phyloP scores from a whole-genome alignment of 2,113 vertebrate species.

The Edolisoma coerulescens region DNA sequence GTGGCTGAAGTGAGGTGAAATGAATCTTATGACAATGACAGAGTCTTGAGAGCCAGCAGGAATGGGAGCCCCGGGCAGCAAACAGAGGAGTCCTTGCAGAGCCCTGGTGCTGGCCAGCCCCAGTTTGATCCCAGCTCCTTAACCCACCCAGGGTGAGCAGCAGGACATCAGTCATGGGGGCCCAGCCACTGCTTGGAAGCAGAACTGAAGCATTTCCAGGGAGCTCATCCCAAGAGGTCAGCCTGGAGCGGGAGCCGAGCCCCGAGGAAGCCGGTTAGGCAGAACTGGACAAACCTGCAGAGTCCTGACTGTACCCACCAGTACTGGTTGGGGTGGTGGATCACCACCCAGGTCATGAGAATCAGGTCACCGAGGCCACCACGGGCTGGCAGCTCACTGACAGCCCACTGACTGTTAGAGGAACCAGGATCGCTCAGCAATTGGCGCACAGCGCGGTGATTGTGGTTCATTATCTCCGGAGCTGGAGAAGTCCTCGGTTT shows the following conservation, averaged over 20 bases:
- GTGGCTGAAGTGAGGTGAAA: background rate
- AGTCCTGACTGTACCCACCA: background rate
- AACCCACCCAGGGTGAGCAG: background rate
- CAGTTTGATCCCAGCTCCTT: background rate
- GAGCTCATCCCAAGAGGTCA: background rate
- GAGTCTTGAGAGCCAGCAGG: background rate
- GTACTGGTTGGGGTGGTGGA: background rate
- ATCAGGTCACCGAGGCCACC: background rate
- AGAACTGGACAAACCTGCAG: conserved; percentile 20
- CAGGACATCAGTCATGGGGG: background rate
- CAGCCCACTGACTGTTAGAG: background rate
- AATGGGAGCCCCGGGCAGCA: background rate
- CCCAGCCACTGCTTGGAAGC: background rate
- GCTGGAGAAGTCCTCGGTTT: background rate
- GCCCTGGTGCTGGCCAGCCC: background rate
- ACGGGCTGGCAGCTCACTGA: background rate
- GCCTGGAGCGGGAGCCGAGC: background rate
- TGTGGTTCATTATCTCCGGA: rapidly evolving
- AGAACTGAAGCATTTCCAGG: background rate
- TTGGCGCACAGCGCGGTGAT: rapidly evolving
- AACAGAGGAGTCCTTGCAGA: background rate
- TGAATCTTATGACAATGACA: background rate
- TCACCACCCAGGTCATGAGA: conserved; percentile 24
- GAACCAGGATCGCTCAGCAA: background rate
- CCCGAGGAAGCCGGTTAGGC: background rate